Evolutionary conservation across 2,797 vertebrate genomes (phyloP).

Genomic region (Microhierax caerulescens): DNA sequence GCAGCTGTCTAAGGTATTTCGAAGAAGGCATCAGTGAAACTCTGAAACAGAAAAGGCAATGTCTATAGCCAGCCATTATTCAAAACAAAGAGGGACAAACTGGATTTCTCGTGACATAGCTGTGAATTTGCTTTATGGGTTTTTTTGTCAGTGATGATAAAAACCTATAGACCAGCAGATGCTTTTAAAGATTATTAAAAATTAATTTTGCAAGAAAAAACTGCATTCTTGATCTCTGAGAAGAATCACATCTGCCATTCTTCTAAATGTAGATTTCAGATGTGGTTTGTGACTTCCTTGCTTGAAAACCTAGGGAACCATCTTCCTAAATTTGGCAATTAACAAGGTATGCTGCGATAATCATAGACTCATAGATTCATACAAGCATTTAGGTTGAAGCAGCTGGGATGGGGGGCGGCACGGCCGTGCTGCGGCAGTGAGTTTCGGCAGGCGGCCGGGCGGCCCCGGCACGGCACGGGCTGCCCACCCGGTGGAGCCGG

Average conservation of each 20-base stretch:
- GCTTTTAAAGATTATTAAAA: not conserved
- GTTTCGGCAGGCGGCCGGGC: accelerated
- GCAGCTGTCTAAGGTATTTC: not conserved
- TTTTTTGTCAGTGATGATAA: not conserved
- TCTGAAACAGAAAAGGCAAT: not conserved
- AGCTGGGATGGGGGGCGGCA: no score
- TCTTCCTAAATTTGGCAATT: not conserved
- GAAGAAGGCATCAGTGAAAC: not conserved
- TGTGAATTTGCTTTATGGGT: not conserved
- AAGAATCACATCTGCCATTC: not conserved
- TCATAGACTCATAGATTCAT: not conserved
- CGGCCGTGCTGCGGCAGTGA: not conserved
- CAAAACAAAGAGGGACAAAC: not conserved
- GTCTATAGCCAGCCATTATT: not conserved
- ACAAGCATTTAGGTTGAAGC: not conserved
- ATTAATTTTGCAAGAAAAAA: not conserved
- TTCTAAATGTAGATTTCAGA: not conserved
- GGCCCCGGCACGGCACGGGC: not conserved
- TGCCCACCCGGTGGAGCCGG: not conserved
- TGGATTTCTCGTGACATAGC: not conserved
- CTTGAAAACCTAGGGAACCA: not conserved
- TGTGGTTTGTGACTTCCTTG: not conserved
- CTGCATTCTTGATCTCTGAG: not conserved
- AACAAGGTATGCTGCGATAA: not conserved
- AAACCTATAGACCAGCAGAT: not conserved